Evolutionary conservation across 2,888 invertebrate species (phyloP), one percentile per base, ranked within the genome.

Genomic region (Lepidonotus clava): DNA sequence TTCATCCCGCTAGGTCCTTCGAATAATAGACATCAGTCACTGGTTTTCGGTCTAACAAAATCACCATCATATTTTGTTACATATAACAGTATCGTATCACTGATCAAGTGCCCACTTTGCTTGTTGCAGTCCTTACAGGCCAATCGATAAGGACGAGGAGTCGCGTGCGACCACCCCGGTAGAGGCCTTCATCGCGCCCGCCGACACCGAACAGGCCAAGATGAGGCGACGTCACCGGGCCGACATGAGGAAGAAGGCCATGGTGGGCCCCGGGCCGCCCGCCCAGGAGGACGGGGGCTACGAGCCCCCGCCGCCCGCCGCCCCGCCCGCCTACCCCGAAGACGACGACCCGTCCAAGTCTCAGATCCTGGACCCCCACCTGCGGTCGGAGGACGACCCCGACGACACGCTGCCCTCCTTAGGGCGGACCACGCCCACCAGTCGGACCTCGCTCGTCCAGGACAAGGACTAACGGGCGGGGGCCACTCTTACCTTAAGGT

Each of bases 301-400:
- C 46, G 8, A 28, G 61, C 61, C 1, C 61, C 61, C 4, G n/a
- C 56, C 8, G 5, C 56, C 14, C 56, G 56, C 56, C 56, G n/a
- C 56, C 56, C 28, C 24, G 4, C 61, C n/a, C 36, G 6, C 1
- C 38, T 41, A 51, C 36, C 36, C 8, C 71, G 41, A 80, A 8
- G 80, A 80, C 5, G 80, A 80, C 8, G 80, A 80, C 51, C 1
- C 34, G 14, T 1, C 41, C 46, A 80, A 41, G 51, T 80, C 80
- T 6, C 80, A 80, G 51, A 46, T 46, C 11, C 51, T 80, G 32
- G 80, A 41, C n/a, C 14, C 41, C 28, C 80, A 80, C 46, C 80
- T 80, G 80, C 41, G 80, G 46, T 8, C n/a, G n/a, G 66, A 66
- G 66, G 66, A 66, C 6, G 80, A 80, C 18, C 28, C 28, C 0